phyloP scores from a whole-genome alignment of 30 jellyfish, hydroid and myxozoan genomes.

The Hydractinia symbiolongicarpus region DNA sequence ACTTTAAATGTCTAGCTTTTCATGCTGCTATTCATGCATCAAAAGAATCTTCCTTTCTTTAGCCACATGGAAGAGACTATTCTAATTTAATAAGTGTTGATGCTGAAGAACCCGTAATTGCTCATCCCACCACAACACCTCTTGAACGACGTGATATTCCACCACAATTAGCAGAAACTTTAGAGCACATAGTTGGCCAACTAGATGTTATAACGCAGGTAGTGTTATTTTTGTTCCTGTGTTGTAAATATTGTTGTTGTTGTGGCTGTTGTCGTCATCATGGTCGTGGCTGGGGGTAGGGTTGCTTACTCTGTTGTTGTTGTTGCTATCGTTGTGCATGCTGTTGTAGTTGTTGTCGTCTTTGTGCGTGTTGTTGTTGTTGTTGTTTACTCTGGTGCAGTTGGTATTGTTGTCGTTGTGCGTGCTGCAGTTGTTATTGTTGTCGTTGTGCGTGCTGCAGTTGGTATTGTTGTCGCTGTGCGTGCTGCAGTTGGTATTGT shows the following conservation, averaged over 20 bases:
- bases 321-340: too few relatives aligned
- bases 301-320: too few relatives aligned
- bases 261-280: not conserved
- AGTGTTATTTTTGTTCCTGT: not conserved
- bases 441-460: too few relatives aligned
- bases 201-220: conserved; percentile 99
- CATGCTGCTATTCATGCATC: too few relatives aligned
- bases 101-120: conserved; percentile 49
- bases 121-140: conserved; percentile 74
- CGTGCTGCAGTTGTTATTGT: too few relatives aligned
- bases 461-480: too few relatives aligned
- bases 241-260: not conserved
- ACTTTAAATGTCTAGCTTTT: too few relatives aligned
- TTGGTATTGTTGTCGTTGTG: too few relatives aligned
- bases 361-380: too few relatives aligned
- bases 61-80: conserved; percentile 95
- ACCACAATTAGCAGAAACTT: conserved; percentile 91
- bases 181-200: conserved; percentile 97
- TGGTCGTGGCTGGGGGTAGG: conserved; percentile 5
- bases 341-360: too few relatives aligned
- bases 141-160: conserved; percentile 95
- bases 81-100: conserved; percentile 61
- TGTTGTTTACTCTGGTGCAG: too few relatives aligned
- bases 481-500: too few relatives aligned
- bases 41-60: not conserved